Base-by-base conservation (phyloP, 2,888 invertebrate species). In the Erynnis tages region DNA sequence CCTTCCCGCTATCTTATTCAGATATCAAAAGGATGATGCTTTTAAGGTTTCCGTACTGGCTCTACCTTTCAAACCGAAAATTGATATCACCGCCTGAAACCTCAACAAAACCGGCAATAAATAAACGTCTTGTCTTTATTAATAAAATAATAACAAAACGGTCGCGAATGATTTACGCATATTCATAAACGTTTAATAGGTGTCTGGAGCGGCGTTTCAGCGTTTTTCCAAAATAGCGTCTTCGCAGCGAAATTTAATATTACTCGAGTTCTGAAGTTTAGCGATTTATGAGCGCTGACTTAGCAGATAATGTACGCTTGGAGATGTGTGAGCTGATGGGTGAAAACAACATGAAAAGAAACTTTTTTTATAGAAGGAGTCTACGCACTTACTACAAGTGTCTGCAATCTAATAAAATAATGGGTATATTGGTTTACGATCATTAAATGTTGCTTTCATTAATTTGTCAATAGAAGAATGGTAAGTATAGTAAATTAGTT, bases 101-200 rank as follows among this genome's bases (percentile, higher is more conserved):
- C 21, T 5, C 27, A 34, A 45, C 45, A 34, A 38, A 38, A 47
- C 19, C 5, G n/a, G 48, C 14, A 48, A 38, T 49, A 41, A 49
- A 49, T 40, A 41, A 49, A 49, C 13, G 34, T 40, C 21, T 8
- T 23, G 17, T 10, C 21, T 10, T 32, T 49, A 41, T 34, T 41
- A 38, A 38, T 17, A 49, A 34, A n/a, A n/a, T n/a, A n/a, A 34
- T 27, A 41, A 41, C 34, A 30, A 29, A 29, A 25, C 19, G 29
- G n/a, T 49, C 25, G 11, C 41, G 25, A 38, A 49, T 49, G 49
- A 49, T 49, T 49, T 49, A 49, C 49, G 49, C 41, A 49, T 47
- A 47, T 49, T 49, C 49, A 49, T 49, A 49, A 49, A 49, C 34
- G 49, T 32, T 49, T 49, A 34, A 49, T 49, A 49, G 41, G 49